phyloP scores from a whole-genome alignment of 2,888 invertebrate species.

The Drosophila birchii region DNA sequence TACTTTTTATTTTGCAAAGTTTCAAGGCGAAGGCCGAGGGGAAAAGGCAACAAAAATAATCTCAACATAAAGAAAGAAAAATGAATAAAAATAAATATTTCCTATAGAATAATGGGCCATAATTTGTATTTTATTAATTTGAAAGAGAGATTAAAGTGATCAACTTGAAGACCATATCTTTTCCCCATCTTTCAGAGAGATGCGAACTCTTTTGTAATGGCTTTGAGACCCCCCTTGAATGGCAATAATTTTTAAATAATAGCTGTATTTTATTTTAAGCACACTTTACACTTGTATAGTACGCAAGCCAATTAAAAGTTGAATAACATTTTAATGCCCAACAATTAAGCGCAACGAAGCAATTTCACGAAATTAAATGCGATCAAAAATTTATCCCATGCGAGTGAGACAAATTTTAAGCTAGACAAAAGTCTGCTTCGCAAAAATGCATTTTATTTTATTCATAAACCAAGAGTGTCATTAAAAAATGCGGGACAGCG shows the following conservation, averaged over 20 bases:
- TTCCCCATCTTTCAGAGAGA: not conserved
- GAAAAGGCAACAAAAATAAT: not conserved
- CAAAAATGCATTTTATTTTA: constrained; percentile 67
- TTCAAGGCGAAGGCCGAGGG: not conserved
- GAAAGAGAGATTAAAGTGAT: not conserved
- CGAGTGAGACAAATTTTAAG: constrained; percentile 58
- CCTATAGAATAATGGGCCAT: constrained; percentile 20
- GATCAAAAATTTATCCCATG: constrained; percentile 56
- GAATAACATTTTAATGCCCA: constrained; percentile 77
- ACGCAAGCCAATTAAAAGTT: constrained; percentile 66
- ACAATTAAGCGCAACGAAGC: constrained; percentile 61
- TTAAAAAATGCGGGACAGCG: constrained; percentile 64
- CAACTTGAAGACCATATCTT: not conserved
- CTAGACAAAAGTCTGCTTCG: constrained; percentile 31
- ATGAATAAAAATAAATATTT: constrained; percentile 14
- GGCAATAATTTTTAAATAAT: constrained; percentile 60
- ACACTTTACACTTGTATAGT: constrained; percentile 47
- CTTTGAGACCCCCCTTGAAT: constrained; percentile 12
- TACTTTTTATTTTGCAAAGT: constrained; percentile 5
- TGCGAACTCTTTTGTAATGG: constrained; percentile 21
- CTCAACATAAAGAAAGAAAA: constrained; percentile 1
- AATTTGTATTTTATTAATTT: constrained; percentile 6
- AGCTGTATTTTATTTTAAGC: constrained; percentile 64
- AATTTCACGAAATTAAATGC: constrained; percentile 31
- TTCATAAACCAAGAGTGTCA: constrained; percentile 76